These are phyloP conservation scores for Tachina fera DNA, from an alignment of 2,888 invertebrate genomes.

Conservation along the genomic window DNA sequence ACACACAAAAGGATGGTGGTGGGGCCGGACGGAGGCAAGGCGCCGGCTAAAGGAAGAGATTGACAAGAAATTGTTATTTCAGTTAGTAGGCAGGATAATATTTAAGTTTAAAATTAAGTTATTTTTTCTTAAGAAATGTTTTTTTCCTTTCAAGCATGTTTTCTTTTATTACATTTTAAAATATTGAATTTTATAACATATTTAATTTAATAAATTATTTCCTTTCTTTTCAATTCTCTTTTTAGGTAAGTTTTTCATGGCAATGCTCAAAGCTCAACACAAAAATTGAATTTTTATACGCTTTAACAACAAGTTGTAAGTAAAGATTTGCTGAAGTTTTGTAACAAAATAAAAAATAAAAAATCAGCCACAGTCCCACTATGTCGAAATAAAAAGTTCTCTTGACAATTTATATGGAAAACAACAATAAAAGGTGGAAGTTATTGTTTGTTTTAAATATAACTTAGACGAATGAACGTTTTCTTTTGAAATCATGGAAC, in stretches of 20 bases:
- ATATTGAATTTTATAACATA: slow-evolving; percentile 41
- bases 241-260: slow-evolving; percentile 77
- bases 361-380: neutral
- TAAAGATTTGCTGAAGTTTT: neutral
- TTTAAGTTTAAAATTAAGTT: slow-evolving; percentile 51
- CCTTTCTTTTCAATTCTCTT: slow-evolving; percentile 70
- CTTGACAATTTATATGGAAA: no score
- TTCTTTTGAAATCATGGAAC: no score
- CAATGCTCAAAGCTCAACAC: neutral
- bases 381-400: no score
- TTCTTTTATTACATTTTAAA: slow-evolving; percentile 17
- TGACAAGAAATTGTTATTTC: slow-evolving; percentile 46
- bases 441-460: no score
- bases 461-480: no score
- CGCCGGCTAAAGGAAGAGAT: slow-evolving; percentile 19
- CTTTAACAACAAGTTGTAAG: slow-evolving; percentile 19
- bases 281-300: neutral
- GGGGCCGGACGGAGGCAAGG: slow-evolving; percentile 5
- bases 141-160: neutral
- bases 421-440: no score
- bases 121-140: slow-evolving; percentile 24
- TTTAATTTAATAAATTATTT: slow-evolving; percentile 60
- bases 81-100: slow-evolving; percentile 58
- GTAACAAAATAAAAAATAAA: neutral
- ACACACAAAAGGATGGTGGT: slow-evolving; percentile 39